Conservation (phyloP, 2,888 invertebrate genomes). For the Drosophila neotestacea region DNA sequence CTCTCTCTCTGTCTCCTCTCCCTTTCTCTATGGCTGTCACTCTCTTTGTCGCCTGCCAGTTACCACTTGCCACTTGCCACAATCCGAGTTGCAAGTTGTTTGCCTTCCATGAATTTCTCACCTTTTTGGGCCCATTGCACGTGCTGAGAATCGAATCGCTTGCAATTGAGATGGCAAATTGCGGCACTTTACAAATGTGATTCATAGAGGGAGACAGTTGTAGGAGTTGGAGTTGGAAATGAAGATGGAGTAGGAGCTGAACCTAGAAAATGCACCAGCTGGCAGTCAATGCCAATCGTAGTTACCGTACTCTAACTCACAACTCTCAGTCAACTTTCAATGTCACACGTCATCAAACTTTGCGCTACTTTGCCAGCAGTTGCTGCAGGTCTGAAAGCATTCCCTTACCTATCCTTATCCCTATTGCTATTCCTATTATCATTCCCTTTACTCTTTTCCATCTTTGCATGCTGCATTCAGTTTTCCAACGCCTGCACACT, state of each 20-base stretch:
- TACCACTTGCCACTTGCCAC: slow-evolving; percentile 15
- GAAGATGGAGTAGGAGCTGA: not conserved
- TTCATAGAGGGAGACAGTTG: slow-evolving; percentile 8
- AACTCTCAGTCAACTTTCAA: slow-evolving; percentile 66
- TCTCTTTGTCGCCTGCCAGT: slow-evolving; percentile 7
- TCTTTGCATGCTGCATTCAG: slow-evolving; percentile 26
- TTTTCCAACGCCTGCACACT: slow-evolving; percentile 34
- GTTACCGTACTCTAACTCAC: slow-evolving; percentile 7
- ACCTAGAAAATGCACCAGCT: not conserved
- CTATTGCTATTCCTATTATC: not conserved
- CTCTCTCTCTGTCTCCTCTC: not conserved
- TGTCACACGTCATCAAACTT: slow-evolving; percentile 76
- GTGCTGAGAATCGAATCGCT: slow-evolving; percentile 30
- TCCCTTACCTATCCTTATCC: not conserved
- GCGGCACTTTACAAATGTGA: slow-evolving; percentile 46
- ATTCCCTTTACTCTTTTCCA: slow-evolving; percentile 7
- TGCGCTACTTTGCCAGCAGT: slow-evolving; percentile 38
- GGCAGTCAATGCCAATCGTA: slow-evolving; percentile 24
- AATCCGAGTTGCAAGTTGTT: slow-evolving; percentile 14
- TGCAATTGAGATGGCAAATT: slow-evolving; percentile 66
- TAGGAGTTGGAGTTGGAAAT: not conserved
- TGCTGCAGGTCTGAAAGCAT: slow-evolving; percentile 14
- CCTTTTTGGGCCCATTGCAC: slow-evolving; percentile 16
- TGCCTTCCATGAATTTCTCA: slow-evolving; percentile 24
- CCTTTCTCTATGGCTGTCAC: not conserved